Conservation (phyloP, 1,140 invertebrate species). For the Drosophila melanica region DNA sequence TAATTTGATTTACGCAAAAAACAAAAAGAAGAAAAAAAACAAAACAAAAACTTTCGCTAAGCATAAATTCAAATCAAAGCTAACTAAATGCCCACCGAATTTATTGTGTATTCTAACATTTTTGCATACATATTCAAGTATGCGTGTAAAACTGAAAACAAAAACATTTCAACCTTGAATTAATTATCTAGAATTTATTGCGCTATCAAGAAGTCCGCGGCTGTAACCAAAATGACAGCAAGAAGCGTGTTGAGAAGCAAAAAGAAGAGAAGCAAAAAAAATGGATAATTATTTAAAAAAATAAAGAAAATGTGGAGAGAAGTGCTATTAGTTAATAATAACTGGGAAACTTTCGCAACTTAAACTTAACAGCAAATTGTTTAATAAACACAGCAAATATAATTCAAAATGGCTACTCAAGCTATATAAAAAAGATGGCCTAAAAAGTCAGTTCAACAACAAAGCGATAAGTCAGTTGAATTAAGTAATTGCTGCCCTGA, state of each 20-base stretch:
- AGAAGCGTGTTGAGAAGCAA: not conserved
- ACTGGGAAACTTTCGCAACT: too few species aligned
- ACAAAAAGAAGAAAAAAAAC: not conserved
- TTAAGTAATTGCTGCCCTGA: too few species aligned
- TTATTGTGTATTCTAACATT: slow-evolving; percentile 53
- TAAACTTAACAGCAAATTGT: too few species aligned
- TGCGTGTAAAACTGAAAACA: slow-evolving; percentile 18
- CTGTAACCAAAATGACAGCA: not conserved
- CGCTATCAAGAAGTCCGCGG: slow-evolving; percentile 13
- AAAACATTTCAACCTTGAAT: slow-evolving; percentile 23
- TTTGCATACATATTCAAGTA: slow-evolving; percentile 4
- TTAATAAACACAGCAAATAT: not conserved
- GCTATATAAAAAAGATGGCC: too few species aligned
- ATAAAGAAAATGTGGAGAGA: not conserved
- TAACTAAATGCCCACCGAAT: slow-evolving; percentile 79
- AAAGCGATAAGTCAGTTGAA: too few species aligned
- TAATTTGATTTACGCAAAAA: slow-evolving; percentile 40
- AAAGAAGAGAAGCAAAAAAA: not conserved
- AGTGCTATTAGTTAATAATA: too few species aligned
- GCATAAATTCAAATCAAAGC: slow-evolving; percentile 59
- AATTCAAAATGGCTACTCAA: not conserved
- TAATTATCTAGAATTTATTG: slow-evolving; percentile 18
- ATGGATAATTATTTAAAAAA: not conserved
- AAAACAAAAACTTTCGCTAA: slow-evolving; percentile 15
- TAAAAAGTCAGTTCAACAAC: too few species aligned